phyloP scores from a whole-genome alignment of 1,140 invertebrate species.

The Pinna nobilis region DNA sequence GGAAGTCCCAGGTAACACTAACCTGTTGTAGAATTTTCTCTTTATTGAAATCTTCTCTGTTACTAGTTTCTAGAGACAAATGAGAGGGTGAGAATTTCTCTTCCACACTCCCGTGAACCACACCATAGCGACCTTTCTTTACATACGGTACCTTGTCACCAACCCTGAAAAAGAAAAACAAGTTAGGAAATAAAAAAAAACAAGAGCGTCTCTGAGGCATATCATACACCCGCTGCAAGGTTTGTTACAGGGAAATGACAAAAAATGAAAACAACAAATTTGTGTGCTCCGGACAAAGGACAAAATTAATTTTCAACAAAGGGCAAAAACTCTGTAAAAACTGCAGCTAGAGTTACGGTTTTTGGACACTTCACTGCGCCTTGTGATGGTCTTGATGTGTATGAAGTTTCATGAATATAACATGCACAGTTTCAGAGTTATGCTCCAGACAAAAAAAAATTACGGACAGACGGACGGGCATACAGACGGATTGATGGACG shows the following conservation, averaged over 20 bases:
- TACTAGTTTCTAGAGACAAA: conserved; percentile 57
- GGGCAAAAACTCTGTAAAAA: neutral
- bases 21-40: conserved; percentile 64
- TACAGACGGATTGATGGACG: too few relatives aligned
- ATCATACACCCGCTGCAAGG: neutral
- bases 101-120: conserved; percentile 65
- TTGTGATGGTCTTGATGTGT: too few relatives aligned
- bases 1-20: too few relatives aligned
- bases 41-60: conserved; percentile 55
- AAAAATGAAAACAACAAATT: conserved; percentile 69
- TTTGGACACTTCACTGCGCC: too few relatives aligned
- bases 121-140: conserved; percentile 66
- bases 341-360: neutral
- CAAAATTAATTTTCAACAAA: too few relatives aligned
- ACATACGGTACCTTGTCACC: conserved; percentile 63
- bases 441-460: too few relatives aligned
- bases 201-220: neutral
- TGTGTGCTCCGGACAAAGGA: conserved; percentile 65
- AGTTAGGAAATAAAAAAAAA: neutral
- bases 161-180: conserved; percentile 51
- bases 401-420: too few relatives aligned
- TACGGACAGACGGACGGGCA: too few relatives aligned
- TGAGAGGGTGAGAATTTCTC: conserved; percentile 61
- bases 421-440: too few relatives aligned
- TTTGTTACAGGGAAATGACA: too few relatives aligned